phyloP scores from a whole-genome alignment of 2,797 vertebrate species.

The Thripadectes ignobilis region DNA sequence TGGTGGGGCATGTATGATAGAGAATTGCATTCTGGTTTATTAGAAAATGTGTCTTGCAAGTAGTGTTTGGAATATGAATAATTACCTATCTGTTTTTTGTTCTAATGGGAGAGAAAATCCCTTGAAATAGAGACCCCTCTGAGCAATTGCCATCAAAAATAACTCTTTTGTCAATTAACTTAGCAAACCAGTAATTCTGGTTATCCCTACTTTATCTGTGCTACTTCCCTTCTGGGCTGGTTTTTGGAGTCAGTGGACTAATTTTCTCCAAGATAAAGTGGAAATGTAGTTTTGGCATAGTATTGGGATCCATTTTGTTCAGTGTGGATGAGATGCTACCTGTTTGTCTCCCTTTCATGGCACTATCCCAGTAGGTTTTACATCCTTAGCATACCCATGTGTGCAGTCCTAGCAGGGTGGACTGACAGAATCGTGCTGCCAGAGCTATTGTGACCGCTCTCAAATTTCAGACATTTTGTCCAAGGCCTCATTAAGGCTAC shows the following conservation, averaged over 20 bases:
- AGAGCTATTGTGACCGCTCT: not conserved
- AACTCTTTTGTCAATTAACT: not conserved
- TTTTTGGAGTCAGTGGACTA: not conserved
- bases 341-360: not conserved
- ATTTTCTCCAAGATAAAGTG: not conserved
- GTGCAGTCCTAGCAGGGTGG: rapidly evolving
- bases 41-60: not conserved
- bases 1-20: not conserved
- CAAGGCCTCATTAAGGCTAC: not conserved
- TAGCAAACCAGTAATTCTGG: not conserved
- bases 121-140: not conserved
- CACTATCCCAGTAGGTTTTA: not conserved
- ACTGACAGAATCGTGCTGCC: rapidly evolving
- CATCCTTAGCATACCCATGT: not conserved
- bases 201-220: not conserved
- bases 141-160: not conserved
- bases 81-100: not conserved
- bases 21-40: not conserved
- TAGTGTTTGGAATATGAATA: not conserved
- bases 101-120: not conserved
- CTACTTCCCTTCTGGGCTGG: not conserved
- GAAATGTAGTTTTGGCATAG: not conserved
- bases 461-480: not conserved
- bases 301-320: not conserved
- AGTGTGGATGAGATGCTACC: not conserved